Conservation (phyloP, 2,888 invertebrate genomes). For the Nebria salina region DNA sequence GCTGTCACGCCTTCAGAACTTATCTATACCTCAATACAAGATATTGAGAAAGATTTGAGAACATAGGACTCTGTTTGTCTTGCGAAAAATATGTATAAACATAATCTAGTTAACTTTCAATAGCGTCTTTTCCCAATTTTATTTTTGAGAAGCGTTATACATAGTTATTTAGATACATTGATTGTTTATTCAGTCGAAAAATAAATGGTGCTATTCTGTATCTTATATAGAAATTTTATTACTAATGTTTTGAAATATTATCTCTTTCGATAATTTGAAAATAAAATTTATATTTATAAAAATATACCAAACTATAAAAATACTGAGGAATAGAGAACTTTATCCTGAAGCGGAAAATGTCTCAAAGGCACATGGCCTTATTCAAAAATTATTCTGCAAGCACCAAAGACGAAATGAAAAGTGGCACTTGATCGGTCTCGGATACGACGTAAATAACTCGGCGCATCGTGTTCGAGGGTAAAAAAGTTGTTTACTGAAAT, state of each 20-base stretch:
- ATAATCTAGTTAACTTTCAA: too few species aligned
- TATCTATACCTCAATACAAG: not conserved
- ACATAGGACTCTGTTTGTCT: too few species aligned
- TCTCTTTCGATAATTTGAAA: too few species aligned
- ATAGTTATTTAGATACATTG: too few species aligned
- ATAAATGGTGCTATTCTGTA: too few species aligned
- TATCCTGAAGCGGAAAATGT: not conserved
- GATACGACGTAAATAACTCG: constrained; percentile 1
- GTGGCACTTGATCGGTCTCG: constrained; percentile 1
- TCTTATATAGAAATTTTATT: too few species aligned
- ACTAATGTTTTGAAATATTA: too few species aligned
- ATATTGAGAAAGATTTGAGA: not conserved
- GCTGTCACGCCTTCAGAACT: not conserved
- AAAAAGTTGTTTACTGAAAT: not conserved
- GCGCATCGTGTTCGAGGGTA: not conserved
- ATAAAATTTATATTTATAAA: not conserved
- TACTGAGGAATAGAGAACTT: not conserved
- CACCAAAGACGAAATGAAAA: not conserved
- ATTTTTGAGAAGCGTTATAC: too few species aligned
- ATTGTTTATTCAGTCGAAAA: too few species aligned
- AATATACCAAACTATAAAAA: not conserved
- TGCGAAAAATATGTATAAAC: too few species aligned
- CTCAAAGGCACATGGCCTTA: not conserved
- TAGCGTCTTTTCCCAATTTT: too few species aligned
- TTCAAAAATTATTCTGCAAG: not conserved